Base-by-base conservation (phyloP, 2,888 invertebrate genomes). In the Thereva nobilitata region DNA sequence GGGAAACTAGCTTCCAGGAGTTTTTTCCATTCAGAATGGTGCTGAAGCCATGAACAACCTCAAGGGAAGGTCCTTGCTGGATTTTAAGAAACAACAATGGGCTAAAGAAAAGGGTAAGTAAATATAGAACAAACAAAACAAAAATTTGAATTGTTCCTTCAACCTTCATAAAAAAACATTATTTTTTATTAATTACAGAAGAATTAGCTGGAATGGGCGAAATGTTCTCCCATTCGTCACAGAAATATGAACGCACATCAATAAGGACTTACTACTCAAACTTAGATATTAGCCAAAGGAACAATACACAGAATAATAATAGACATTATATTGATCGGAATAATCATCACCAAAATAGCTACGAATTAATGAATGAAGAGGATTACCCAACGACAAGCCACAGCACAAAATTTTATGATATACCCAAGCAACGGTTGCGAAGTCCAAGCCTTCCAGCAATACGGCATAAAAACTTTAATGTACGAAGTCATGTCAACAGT, bases 31-130 rank as follows among this genome's bases (percentile, higher is more conserved):
- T 64, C 50, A 55, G 40, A 45, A 67, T 61, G 66, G 45, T 37
- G 12, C 53, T 12, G 12, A 23, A 70, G 55, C 34, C 23, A 70
- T 70, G 70, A 70, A 34, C 35, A 63, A 56, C 44, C 35, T 10
- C 34, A 67, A 66, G 64, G 66, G 66, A 12, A 57, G 44, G 71
- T 88, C 92, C 72, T 83, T 93, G 78, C 85, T 94, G 75, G 93
- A 95, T 84, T 88, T 91, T 82, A 95, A 95, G 82, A 89, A 90
- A 80, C 85, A 90, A 76, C 95, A 96, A 86, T 95, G 95, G 95
- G 94, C 93, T 74, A 88, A 86, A 81, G 95, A 96, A 84, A 87
- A 89, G 87, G 95, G 95, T 95, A 84, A 77, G 80, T 74, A 56
- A 53, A 34, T 54, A 61, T 57, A 23, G 23, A 23, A 1, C 23